Evolutionary conservation across 2,888 invertebrate genomes (phyloP).

Genomic region (Stomorhina lunata): DNA sequence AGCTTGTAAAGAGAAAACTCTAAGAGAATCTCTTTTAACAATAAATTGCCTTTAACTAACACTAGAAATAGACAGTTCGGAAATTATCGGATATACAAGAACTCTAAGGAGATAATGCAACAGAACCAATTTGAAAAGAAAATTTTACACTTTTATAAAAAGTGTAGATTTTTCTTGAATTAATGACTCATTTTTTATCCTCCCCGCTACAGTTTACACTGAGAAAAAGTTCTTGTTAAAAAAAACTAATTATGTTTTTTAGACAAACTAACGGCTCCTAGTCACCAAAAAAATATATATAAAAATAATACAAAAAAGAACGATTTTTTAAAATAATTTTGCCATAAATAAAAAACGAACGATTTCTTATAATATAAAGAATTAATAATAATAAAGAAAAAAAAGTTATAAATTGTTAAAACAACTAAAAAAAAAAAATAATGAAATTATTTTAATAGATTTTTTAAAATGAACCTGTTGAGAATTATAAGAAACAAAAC

Average conservation of each 20-base stretch:
- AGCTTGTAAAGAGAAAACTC: conserved; percentile 40
- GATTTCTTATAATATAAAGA: conserved; percentile 17
- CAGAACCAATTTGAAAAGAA: neutral
- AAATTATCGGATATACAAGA: conserved; percentile 6
- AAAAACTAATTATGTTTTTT: conserved; percentile 4
- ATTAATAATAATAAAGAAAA: neutral
- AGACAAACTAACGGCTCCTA: conserved; percentile 63
- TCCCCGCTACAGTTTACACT: neutral
- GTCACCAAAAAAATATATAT: conserved; percentile 61
- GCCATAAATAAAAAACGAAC: conserved; percentile 60
- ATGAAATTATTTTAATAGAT: conserved; percentile 30
- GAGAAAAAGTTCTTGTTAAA: conserved; percentile 29
- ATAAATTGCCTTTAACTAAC: conserved; percentile 55
- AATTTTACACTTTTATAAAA: conserved; percentile 49
- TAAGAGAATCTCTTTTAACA: conserved; percentile 42
- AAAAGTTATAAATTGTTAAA: conserved; percentile 24
- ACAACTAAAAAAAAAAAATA: neutral
- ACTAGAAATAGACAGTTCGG: conserved; percentile 29
- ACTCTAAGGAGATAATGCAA: neutral
- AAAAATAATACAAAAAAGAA: conserved; percentile 13
- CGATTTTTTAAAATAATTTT: conserved; percentile 46
- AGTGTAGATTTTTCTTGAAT: neutral
- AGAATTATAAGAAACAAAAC: conserved; percentile 38
- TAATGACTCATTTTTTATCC: neutral
- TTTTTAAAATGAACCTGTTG: conserved; percentile 42